Evolutionary conservation across 1,140 invertebrate genomes (phyloP), one percentile per base, ranked within the genome.

Genomic region (Drosophila kurseongensis): DNA sequence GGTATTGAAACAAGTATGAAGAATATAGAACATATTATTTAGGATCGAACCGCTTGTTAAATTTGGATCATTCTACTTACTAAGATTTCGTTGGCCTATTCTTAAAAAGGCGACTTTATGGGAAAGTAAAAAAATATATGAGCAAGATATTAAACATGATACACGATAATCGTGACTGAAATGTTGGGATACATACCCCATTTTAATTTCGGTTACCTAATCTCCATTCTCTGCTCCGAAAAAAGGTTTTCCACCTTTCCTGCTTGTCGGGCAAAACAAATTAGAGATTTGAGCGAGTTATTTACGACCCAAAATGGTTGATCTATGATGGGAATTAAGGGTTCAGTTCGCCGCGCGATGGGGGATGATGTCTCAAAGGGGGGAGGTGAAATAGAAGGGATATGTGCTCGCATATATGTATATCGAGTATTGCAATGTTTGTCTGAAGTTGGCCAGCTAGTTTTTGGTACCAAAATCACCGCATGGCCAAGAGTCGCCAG

Each of bases 221-320:
- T 60, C 60, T 27, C 45, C 45, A 60, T 69, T 78, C 42, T 38
- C 38, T 60, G 69, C 69, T 62, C 57, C 59, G 47, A 67, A 58
- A 72, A 86, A 79, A 68, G 79, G 79, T 79, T 86, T 86, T 88
- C 82, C 82, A 88, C 85, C 75, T 75, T 83, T 80, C 66, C 71
- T 52, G 71, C 77, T 81, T 86, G 86, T 80, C 63, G 80, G 71
- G 66, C 80, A 75, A 81, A 85, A 85, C 85, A 89, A 89, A 89
- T 89, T 90, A 89, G 85, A 90, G 85, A 89, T 90, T 89, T 90
- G 60, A 72, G 77, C 65, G 62, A 75, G 84, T 90, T 67, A 89
- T 89, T 89, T 89, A 89, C 69, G 80, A 81, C 80, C 85, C 77
- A 55, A 88, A 89, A 78, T 78, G 78, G 80, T 90, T 89, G 85